These are phyloP conservation scores for Thunnus maccoyii DNA, from an alignment of 2,113 vertebrate species.

Conservation along the genomic window DNA sequence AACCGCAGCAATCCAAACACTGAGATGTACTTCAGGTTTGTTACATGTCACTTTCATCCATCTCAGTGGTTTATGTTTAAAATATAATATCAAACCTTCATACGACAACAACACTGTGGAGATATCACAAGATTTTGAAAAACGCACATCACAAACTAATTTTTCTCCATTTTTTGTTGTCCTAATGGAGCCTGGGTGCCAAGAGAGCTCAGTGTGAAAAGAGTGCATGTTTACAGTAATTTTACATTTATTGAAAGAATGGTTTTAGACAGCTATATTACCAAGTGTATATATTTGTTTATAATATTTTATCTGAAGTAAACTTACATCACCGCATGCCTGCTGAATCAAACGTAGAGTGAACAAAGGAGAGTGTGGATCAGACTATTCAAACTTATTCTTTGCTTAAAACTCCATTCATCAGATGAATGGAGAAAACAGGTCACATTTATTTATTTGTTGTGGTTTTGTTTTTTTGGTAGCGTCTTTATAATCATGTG, in stretches of 20 bases:
- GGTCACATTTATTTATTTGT: conserved; percentile 57
- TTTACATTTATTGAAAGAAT: conserved; percentile 75
- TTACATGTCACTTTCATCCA: too few species aligned
- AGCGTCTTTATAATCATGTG: conserved; percentile 67
- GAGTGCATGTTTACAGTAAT: conserved; percentile 86
- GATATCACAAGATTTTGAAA: neutral
- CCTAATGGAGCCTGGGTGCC: conserved; percentile 64
- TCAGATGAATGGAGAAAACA: conserved; percentile 1
- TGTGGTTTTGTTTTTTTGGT: conserved; percentile 51
- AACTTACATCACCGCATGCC: conserved; percentile 81
- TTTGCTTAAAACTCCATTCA: conserved; percentile 36
- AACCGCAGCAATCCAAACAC: neutral
- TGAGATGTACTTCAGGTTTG: conserved; percentile 7
- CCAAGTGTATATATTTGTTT: conserved; percentile 81
- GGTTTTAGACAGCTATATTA: conserved; percentile 71
- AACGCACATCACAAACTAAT: conserved; percentile 17
- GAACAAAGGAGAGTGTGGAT: conserved; percentile 61
- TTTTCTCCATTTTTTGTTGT: too few species aligned
- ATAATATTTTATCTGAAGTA: conserved; percentile 77
- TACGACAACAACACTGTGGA: neutral
- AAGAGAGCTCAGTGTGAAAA: conserved; percentile 60
- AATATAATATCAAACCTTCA: neutral
- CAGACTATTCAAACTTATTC: conserved; percentile 50
- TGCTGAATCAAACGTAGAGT: conserved; percentile 77
- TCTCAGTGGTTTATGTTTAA: too few species aligned